Evolutionary conservation across 2,888 invertebrate genomes (phyloP), one percentile per base, ranked within the genome.

Genomic region (Aphodius granarius): DNA sequence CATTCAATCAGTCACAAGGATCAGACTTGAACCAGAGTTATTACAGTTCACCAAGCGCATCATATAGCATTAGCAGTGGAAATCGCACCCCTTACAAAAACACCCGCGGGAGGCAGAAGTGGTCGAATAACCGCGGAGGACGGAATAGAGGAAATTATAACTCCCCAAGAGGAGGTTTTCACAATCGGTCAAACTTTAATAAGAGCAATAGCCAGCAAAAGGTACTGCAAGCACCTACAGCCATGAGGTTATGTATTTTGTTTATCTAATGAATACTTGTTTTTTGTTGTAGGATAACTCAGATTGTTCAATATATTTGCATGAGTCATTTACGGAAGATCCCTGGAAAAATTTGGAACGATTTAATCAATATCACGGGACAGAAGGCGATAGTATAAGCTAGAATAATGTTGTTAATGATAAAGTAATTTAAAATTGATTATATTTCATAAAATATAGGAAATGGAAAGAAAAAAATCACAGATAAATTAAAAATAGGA

Each of bases 291-390:
- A 68, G 68, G 68, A 68, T 18, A 68, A 68, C 9, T 43, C 43
- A 0, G 21, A 5, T 68, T 68, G 22, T 68, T 68, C 68, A 5
- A 68, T 21, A 9, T 68, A 68, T 20, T 21, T 68, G 15, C 68
- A 80, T 80, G 81, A 81, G 2, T 84, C 83, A 13, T 83, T 83
- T 78, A 78, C 81, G 73, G 83, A 83, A 79, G 80, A 84, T 76
- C 83, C 83, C 13, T 84, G 83, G 83, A 81, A 78, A 13, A 73
- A 76, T 63, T 79, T 84, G 72, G 82, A 83, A 72, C 19, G 21
- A 20, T 68, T 22, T n/a, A 68, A 20, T 3, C 21, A 68, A 68
- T 23, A 73, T 17, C 72, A 72, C 21, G 65, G 73, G 62, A 70
- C 23, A 73, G 19, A 73, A 18, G 21, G 20, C n/a, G 74, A 18